phyloP scores from a whole-genome alignment of 2,888 invertebrate genomes.

The Exocentrus adspersus region DNA sequence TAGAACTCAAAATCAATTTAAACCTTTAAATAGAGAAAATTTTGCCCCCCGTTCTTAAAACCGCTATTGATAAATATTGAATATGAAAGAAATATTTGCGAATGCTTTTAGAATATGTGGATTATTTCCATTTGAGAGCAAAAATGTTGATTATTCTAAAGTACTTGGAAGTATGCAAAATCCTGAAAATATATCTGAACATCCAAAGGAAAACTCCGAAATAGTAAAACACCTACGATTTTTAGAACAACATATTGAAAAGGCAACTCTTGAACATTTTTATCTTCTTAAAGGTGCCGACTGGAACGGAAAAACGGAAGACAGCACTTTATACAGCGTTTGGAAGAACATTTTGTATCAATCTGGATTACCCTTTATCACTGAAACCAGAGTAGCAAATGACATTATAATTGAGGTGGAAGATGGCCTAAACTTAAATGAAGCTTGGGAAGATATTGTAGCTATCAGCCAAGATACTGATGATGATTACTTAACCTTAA shows the following conservation, averaged over 20 bases:
- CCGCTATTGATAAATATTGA: too few relatives aligned
- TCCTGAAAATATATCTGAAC: constrained; percentile 1
- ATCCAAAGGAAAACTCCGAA: too few relatives aligned
- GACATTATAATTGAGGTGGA: not conserved
- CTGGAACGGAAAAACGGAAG: constrained; percentile 16
- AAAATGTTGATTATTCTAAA: not conserved
- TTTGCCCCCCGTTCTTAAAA: too few relatives aligned
- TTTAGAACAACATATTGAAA: constrained; percentile 20
- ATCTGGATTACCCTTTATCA: not conserved
- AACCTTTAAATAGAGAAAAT: constrained; percentile 18
- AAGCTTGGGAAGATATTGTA: constrained; percentile 12
- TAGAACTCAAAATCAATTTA: constrained; percentile 9
- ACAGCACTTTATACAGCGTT: constrained; percentile 16
- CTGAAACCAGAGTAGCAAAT: not conserved
- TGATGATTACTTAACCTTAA: too few relatives aligned
- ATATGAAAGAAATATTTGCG: constrained; percentile 17
- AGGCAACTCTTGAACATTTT: constrained; percentile 1
- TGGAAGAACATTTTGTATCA: constrained; percentile 14
- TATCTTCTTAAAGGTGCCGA: not conserved
- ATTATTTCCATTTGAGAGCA: constrained; percentile 4
- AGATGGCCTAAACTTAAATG: too few relatives aligned
- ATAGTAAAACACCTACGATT: constrained; percentile 18
- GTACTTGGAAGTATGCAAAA: not conserved
- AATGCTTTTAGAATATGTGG: constrained; percentile 22
- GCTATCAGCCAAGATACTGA: too few relatives aligned